phyloP scores from a whole-genome alignment of 2,797 vertebrate species.

The Hozukius guyotensis region DNA sequence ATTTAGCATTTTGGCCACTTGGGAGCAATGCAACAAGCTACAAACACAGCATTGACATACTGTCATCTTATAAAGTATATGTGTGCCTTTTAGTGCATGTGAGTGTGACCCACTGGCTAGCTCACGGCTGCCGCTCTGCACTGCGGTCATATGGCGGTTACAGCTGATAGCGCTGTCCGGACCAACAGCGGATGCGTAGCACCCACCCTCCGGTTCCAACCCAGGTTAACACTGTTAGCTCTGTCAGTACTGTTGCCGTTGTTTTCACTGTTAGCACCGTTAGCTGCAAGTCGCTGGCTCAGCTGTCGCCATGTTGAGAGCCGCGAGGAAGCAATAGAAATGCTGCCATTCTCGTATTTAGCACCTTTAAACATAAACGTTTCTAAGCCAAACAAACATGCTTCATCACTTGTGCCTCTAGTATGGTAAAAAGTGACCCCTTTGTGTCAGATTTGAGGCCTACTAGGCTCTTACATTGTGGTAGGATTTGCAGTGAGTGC shows the following conservation, averaged over 20 bases:
- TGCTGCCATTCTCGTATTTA: background rate
- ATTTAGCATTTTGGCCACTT: no score
- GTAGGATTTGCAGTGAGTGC: background rate
- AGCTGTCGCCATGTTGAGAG: background rate
- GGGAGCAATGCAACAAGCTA: no score
- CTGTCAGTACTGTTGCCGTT: background rate
- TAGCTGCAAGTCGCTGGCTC: background rate
- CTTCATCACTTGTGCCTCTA: background rate
- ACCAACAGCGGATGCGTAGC: no score
- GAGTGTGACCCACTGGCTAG: fast-evolving
- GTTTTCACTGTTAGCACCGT: background rate
- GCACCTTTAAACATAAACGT: background rate
- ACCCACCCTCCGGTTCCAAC: no score
- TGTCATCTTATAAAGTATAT: background rate
- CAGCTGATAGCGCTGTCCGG: no score
- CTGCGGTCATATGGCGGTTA: no score
- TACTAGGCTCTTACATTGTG: background rate
- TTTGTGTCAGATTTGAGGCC: background rate
- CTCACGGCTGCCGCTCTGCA: no score
- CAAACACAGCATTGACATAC: background rate
- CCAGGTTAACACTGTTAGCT: background rate
- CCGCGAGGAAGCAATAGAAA: background rate
- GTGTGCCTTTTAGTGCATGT: background rate
- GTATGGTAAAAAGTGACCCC: background rate
- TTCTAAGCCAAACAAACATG: background rate